Evolutionary conservation across 2,888 invertebrate genomes (phyloP).

Genomic region (Oscheius onirici): DNA sequence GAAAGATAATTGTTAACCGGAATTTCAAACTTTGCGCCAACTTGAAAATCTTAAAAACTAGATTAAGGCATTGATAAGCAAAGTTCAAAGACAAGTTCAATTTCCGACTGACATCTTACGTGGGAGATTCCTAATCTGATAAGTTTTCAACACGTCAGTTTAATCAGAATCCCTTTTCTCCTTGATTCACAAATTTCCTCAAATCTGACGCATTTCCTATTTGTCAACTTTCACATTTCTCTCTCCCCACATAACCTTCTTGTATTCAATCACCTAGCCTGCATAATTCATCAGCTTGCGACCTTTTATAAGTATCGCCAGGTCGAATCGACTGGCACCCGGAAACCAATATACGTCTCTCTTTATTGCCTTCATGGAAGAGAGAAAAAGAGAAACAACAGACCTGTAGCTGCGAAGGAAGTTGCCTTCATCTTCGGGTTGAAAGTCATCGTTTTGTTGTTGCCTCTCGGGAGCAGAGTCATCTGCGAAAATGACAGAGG

Average conservation of each 20-base stretch:
- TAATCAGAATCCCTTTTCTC: background rate
- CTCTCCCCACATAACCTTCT: no score
- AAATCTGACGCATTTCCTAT: background rate
- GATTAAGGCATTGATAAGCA: background rate
- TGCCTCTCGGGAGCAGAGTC: slow-evolving; percentile 7
- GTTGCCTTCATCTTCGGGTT: background rate
- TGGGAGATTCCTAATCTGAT: background rate
- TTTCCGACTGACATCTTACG: background rate
- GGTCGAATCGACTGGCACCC: no score
- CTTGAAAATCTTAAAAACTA: no score
- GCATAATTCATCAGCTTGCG: slow-evolving; percentile 2
- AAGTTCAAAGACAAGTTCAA: background rate
- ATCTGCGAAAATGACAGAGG: slow-evolving; percentile 6
- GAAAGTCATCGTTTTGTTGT: background rate
- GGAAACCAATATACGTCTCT: background rate
- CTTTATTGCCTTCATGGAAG: background rate
- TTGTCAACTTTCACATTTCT: background rate
- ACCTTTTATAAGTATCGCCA: background rate
- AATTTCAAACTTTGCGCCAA: no score
- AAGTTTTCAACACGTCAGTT: background rate
- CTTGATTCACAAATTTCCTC: background rate
- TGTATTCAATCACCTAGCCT: background rate
- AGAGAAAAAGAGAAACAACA: background rate
- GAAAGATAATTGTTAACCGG: slow-evolving; percentile 1
- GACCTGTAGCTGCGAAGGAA: slow-evolving; percentile 21